Percentiles rank a stretch among this genome's conserved stretches.
These are phyloP conservation scores for Petrolisthes cinctipes DNA, from an alignment of 2,888 invertebrate species.

Conservation along the genomic window DNA sequence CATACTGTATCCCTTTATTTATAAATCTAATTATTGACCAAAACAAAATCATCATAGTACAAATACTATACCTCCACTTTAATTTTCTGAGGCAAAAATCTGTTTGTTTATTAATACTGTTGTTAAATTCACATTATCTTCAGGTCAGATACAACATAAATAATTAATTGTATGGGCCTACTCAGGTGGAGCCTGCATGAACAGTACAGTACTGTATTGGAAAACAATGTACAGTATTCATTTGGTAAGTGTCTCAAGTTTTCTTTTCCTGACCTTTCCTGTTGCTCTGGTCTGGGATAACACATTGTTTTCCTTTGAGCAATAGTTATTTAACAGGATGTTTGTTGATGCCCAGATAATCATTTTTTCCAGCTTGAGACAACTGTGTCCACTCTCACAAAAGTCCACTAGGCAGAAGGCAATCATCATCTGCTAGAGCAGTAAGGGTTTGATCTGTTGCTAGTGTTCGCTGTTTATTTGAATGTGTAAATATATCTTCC, in stretches of 20 bases:
- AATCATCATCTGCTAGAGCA: conserved; percentile 15
- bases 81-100: not conserved
- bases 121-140: too few relatives aligned
- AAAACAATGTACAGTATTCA: too few relatives aligned
- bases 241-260: not conserved
- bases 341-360: conserved; percentile 22
- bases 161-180: too few relatives aligned
- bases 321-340: conserved; percentile 20
- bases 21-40: not conserved
- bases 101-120: too few relatives aligned
- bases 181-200: too few relatives aligned
- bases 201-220: too few relatives aligned
- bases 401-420: not conserved
- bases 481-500: conserved; percentile 22
- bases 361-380: not conserved
- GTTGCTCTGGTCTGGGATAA: conserved; percentile 14
- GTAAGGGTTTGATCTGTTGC: conserved; percentile 18
- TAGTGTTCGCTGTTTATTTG: conserved; percentile 18
- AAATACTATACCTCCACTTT: not conserved
- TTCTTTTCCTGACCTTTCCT: conserved; percentile 3
- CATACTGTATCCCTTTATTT: not conserved
- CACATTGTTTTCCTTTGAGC: conserved; percentile 31
- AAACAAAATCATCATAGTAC: conserved; percentile 7
- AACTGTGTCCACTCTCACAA: conserved; percentile 11
- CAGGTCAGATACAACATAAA: too few relatives aligned